These are phyloP conservation scores for Eleutherodactylus coqui DNA, from an alignment of 2,797 vertebrate species.

Conservation along the genomic window DNA sequence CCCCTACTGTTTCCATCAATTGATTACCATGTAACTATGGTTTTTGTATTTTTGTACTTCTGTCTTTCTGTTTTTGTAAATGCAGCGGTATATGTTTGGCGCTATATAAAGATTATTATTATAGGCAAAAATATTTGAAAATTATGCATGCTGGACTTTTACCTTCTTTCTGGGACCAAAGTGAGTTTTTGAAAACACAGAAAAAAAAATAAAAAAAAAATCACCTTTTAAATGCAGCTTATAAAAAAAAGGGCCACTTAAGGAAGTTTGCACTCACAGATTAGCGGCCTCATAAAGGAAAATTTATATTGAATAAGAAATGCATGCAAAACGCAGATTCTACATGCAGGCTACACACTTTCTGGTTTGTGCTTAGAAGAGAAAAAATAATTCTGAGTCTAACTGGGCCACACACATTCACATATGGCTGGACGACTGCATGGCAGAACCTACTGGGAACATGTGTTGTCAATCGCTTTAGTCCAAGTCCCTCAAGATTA, in stretches of 20 bases:
- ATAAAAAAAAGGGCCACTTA: not conserved
- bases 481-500: conserved; percentile 44
- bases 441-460: conserved; percentile 38
- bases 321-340: not conserved
- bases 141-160: too few species aligned
- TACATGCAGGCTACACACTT: conserved; percentile 12
- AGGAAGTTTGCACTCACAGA: too few species aligned
- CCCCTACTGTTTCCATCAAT: too few species aligned
- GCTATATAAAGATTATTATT: too few species aligned
- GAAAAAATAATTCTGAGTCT: not conserved
- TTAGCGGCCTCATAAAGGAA: not conserved
- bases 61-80: too few species aligned
- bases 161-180: too few species aligned
- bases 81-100: too few species aligned
- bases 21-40: too few species aligned
- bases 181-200: too few species aligned
- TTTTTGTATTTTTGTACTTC: too few species aligned
- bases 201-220: not conserved
- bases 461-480: conserved; percentile 48
- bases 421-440: conserved; percentile 48
- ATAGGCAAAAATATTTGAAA: too few species aligned
- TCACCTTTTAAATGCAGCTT: not conserved
- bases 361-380: conserved; percentile 25
- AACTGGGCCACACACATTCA: conserved; percentile 45
- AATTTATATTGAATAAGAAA: conserved; percentile 7